phyloP scores from a whole-genome alignment of 2,797 vertebrate species.

The Paramormyrops hopkinsi region DNA sequence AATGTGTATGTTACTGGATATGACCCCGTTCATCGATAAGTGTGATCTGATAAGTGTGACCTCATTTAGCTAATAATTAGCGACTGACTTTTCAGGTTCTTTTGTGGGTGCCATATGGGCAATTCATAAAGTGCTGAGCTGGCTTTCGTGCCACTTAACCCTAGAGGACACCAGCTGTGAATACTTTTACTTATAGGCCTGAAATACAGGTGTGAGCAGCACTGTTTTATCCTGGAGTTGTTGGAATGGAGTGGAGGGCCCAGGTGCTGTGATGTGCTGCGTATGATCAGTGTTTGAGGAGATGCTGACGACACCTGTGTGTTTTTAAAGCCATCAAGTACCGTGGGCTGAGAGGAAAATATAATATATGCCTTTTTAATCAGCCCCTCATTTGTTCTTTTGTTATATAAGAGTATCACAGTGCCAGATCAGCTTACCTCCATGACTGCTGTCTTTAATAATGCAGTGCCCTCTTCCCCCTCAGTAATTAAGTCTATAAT shows the following conservation, averaged over 20 bases:
- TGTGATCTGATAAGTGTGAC: background rate
- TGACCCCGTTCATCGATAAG: background rate
- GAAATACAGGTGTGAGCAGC: background rate
- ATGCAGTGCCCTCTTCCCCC: constrained; percentile 41
- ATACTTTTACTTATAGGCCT: background rate
- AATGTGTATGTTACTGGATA: background rate
- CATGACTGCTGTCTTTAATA: constrained; percentile 49
- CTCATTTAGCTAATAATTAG: background rate
- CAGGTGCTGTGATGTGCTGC: background rate
- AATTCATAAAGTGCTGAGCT: background rate
- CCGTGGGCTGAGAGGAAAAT: background rate
- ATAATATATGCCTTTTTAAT: background rate
- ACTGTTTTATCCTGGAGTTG: background rate
- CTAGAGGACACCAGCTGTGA: background rate
- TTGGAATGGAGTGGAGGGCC: background rate
- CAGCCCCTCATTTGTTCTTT: background rate
- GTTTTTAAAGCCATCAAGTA: background rate
- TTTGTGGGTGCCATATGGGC: background rate
- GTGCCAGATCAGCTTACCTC: constrained; percentile 37
- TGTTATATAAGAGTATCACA: background rate
- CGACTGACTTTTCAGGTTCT: background rate
- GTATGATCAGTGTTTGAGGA: background rate
- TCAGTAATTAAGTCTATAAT: constrained; percentile 24
- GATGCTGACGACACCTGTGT: background rate
- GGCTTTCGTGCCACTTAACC: background rate